These are phyloP conservation scores for Sula dactylatra DNA, from an alignment of 2,113 vertebrate species.

Conservation along the genomic window DNA sequence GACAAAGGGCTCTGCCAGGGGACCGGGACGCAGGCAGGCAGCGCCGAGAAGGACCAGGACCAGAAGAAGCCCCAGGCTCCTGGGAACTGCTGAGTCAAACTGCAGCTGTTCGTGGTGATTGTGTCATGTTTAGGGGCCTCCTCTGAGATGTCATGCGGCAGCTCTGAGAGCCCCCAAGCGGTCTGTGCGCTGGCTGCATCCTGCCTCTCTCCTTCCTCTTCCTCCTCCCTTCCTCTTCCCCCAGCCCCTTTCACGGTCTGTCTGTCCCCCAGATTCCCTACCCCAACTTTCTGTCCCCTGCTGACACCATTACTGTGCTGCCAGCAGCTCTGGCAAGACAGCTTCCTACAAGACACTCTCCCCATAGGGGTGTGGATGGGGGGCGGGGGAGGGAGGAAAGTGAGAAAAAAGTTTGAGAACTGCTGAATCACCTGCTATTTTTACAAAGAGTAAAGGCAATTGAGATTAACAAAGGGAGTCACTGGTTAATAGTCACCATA, in stretches of 20 bases:
- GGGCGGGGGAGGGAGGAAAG: rapidly evolving
- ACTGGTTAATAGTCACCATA: neutral
- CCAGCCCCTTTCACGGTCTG: neutral
- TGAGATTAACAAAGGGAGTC: neutral
- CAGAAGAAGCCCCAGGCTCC: neutral
- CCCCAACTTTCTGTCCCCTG: neutral
- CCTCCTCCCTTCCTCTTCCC: neutral
- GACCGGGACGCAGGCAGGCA: neutral
- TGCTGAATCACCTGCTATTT: neutral
- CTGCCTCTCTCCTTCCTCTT: neutral
- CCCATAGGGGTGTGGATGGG: neutral
- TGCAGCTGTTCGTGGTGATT: neutral
- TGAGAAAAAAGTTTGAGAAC: neutral
- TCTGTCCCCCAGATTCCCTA: neutral
- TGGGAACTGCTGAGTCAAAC: neutral
- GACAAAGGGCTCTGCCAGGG: neutral
- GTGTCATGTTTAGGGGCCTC: neutral
- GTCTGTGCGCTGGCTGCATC: neutral
- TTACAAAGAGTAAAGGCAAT: neutral
- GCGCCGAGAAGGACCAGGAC: neutral
- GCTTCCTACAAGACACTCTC: neutral
- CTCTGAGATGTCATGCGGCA: neutral
- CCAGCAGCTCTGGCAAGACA: neutral
- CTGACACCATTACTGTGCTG: neutral
- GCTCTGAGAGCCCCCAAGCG: neutral